Evolutionary conservation across 2,113 vertebrate genomes (phyloP), one percentile per base, ranked within the genome.

Genomic region (Salminus brasiliensis): DNA sequence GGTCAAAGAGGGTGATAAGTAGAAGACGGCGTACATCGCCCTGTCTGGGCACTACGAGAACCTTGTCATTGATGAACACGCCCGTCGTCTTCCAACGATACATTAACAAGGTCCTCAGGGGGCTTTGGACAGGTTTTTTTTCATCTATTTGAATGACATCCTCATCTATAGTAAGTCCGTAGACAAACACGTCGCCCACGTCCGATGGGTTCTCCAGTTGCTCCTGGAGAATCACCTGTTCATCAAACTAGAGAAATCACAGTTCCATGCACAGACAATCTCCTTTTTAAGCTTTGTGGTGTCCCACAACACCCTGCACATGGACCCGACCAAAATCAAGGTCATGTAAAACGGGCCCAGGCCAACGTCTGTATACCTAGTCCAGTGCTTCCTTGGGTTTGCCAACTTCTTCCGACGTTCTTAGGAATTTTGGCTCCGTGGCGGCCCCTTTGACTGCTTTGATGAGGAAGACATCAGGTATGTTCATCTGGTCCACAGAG

Each of bases 1-100:
- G 15, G 27, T 74, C 34, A 2, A 30, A 15, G 53, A 74, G 34
- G 72, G 72, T 5, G 72, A 74, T 11, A 9, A 62, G 34, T 74
- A 53, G 72, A 74, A 74, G 55, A 74, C 55, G 18, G n/a, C 67
- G 12, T 70, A 16, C 34, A 36, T 36, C 13, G 2, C 34, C 5
- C 21, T 53, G 2, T 32, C 8, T 0, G 55, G 32, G 1, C 72
- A 74, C 30, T 57, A 53, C 11, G 18, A 39, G 10, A 53, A 73
- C 34, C 30, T 39, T 0, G n/a, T 60, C 0, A 30, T 74, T 74
- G 8, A n/a, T 36, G n/a, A 41, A 57, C 1, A 34, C 36, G 4
- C 69, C 47, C 1, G 41, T 43, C 3, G 41, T 72, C 25, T 72
- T 72, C 23, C 72, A 74, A 45, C 29, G 9, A 5, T n/a, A 59